A percentile compares a stretch with the other conserved stretches of the same genome.
These are phyloP conservation scores for Ctenoplectra terminalis DNA, from an alignment of 1,140 invertebrate species.

Conservation along the genomic window DNA sequence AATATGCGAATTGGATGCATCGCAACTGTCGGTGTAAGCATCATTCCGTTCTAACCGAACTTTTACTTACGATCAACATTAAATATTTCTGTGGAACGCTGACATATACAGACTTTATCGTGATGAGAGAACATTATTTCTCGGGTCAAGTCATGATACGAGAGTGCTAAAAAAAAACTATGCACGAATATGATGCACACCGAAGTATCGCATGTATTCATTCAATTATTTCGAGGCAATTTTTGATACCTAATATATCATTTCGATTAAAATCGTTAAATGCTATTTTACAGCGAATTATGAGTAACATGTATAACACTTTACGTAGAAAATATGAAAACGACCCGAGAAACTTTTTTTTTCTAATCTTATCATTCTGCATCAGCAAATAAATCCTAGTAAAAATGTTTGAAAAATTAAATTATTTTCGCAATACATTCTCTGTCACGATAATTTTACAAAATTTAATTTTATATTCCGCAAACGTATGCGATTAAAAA, in stretches of 20 bases:
- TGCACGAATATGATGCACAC: background rate
- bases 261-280: too few species aligned
- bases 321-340: too few species aligned
- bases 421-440: too few species aligned
- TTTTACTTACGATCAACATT: background rate
- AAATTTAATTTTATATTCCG: background rate
- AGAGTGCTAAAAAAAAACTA: background rate
- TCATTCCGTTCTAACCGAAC: background rate
- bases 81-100: background rate
- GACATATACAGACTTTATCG: background rate
- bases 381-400: background rate
- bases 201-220: background rate
- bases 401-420: background rate
- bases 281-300: too few species aligned
- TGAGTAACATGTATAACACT: too few species aligned
- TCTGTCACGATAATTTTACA: background rate
- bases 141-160: background rate
- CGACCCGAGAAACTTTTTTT: too few species aligned
- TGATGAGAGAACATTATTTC: background rate
- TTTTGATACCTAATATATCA: background rate
- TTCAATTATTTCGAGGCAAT: background rate
- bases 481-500: too few species aligned
- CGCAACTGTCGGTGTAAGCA: background rate
- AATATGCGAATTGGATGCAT: constrained; percentile 36
- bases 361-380: too few species aligned